Base-by-base conservation (phyloP, 2,888 invertebrate genomes). In the Zaprionus obscuricornis region DNA sequence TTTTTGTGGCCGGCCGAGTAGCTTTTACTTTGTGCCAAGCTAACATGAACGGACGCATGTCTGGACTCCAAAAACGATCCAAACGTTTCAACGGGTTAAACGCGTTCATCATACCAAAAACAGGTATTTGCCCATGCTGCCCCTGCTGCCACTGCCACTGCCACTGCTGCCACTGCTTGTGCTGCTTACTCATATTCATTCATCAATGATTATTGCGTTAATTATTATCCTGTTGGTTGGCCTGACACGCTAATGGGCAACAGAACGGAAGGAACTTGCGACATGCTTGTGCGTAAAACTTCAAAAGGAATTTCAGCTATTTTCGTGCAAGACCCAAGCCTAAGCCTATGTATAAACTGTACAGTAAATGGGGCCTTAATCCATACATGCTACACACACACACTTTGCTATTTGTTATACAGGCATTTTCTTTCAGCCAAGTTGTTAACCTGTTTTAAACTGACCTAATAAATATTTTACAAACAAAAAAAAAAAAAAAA, bases 151-250 rank as follows among this genome's bases (percentile, higher is more conserved):
- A 16, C 31, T 29, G 24, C 17, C 26, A 1, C 8, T 29, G 26
- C 29, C 26, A 8, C 18, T 16, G 26, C 17, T 4, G 10, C 24
- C 17, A 42, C 46, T 45, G 13, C 37, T 22, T 16, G 22, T 17
- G 17, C 22, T 58, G 29, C 46, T 47, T 36, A 40, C 39, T 60
- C 66, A 62, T 59, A 70, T 52, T 66, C 74, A 83, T 83, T 85
- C 81, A 87, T 85, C 84, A 71, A 85, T 86, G 85, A 85, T 85
- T 85, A 85, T 81, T 87, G 85, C 87, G 87, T 85, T 85, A 85
- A 86, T 85, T 86, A 85, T 85, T 71, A 75, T 67, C 72, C 74
- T 66, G 66, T 39, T 52, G 46, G 56, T 37, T 52, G 49, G 18
- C 50, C 56, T 45, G 57, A 46, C 65, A 52, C 36, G 40, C 49